A percentile compares a stretch with the other conserved stretches of the same genome.
phyloP scores from a whole-genome alignment of 2,888 invertebrate genomes.

The Pycnomerus fuliginosus region DNA sequence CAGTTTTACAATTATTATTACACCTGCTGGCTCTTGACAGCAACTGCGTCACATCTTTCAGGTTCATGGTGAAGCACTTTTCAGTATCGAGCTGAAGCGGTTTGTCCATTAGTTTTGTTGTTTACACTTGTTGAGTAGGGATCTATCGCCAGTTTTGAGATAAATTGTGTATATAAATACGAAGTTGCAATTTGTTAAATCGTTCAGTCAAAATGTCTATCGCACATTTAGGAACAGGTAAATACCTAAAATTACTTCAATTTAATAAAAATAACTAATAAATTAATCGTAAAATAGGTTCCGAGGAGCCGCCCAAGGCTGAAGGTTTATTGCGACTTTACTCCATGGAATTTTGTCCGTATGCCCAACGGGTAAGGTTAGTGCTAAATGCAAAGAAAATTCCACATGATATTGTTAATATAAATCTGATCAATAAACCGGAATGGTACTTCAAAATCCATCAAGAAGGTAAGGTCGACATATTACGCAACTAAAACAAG shows the following conservation, averaged over 20 bases:
- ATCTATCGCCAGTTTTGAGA: too few relatives aligned
- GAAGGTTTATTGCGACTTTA: conserved; percentile 69
- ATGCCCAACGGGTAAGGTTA: conserved; percentile 72
- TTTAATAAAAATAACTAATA: background rate
- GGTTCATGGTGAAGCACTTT: too few relatives aligned
- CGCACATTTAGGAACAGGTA: conserved; percentile 8
- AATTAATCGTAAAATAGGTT: conserved; percentile 55
- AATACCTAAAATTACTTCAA: background rate
- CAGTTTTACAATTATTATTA: too few relatives aligned
- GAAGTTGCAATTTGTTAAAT: too few relatives aligned
- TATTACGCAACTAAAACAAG: too few relatives aligned
- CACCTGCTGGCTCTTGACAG: too few relatives aligned
- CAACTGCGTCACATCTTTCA: too few relatives aligned
- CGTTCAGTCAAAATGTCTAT: too few relatives aligned
- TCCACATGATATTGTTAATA: conserved; percentile 70
- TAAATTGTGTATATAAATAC: too few relatives aligned
- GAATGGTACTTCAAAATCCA: conserved; percentile 74
- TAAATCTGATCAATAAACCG: conserved; percentile 74
- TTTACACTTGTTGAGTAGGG: too few relatives aligned
- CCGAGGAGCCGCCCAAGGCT: conserved; percentile 61
- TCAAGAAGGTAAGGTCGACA: conserved; percentile 58
- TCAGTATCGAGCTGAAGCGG: too few relatives aligned
- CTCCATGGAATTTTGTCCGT: conserved; percentile 84
- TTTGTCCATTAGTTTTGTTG: too few relatives aligned
- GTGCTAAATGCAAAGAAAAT: conserved; percentile 75